Evolutionary conservation across 2,113 vertebrate species (phyloP).

Genomic region (Phylloscopus trochiloides): DNA sequence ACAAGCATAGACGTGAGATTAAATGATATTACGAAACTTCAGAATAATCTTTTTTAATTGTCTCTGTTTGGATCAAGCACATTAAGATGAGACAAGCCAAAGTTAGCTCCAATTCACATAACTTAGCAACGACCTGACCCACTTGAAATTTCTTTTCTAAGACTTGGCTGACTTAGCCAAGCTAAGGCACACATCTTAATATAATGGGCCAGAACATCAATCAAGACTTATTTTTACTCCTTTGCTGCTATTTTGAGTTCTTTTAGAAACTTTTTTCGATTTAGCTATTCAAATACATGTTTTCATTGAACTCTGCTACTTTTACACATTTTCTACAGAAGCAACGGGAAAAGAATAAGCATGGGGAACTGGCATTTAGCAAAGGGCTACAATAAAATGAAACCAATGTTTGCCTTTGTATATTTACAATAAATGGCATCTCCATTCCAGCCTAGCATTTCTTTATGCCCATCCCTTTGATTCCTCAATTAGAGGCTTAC

Average conservation of each 20-base stretch:
- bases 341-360: background rate
- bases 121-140: conserved; percentile 9
- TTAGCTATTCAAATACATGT: background rate
- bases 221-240: conserved; percentile 21
- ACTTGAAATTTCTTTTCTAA: conserved; percentile 20
- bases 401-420: background rate
- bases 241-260: background rate
- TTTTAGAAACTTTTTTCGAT: background rate
- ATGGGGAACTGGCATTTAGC: background rate
- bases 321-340: background rate
- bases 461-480: background rate
- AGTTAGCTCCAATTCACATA: conserved; percentile 34
- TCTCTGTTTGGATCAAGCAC: conserved; percentile 31
- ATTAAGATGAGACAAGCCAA: conserved; percentile 22
- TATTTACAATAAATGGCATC: background rate
- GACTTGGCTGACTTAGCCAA: conserved; percentile 8
- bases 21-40: background rate
- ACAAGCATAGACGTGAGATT: conserved; percentile 9
- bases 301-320: background rate
- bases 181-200: background rate
- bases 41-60: background rate
- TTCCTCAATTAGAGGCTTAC: background rate
- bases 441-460: background rate
- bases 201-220: conserved; percentile 1
- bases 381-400: background rate